Base-by-base conservation (phyloP, 2,888 invertebrate genomes). In the Trichacis sp. region DNA sequence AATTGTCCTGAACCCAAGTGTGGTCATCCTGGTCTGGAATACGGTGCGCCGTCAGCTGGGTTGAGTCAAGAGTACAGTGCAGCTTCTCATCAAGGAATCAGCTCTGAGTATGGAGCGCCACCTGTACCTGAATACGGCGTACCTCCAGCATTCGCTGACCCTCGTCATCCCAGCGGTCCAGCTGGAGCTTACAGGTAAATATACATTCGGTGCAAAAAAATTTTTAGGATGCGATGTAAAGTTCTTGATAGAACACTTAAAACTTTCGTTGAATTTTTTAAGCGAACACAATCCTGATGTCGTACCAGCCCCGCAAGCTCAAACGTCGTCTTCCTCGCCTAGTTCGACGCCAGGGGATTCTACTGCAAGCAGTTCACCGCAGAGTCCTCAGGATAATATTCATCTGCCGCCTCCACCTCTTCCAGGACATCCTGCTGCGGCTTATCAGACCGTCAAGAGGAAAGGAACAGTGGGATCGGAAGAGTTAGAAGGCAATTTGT, bases 1-100 rank as follows among this genome's bases (percentile, higher is more conserved):
- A 95, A 96, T 81, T 96, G 96, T 75, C 96, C 96, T 1, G 95
- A 96, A 80, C 95, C 95, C 1, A 94, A 95, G 85, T 96, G 96
- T 83, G 88, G 87, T 5, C 86, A 86, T 70, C 87, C 90, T 65
- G 88, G 88, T 19, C 69, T 72, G 24, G 82, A 81, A 18, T 83
- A 82, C 45, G 82, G 82, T 0, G 85, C 83, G 29, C 83, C 85
- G 17, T 77, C 78, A 1, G 77, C 78, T 1, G 88, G 89, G 33
- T 78, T 88, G 50, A 80, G 85, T 18, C 88, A 88, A 43, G 91
- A 91, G 74, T 92, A 91, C 71, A 91, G 91, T 57, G 88, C 90
- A 47, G 91, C 92, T 68, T 84, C 81, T 72, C 85, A 72, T 66
- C 85, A 83, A 64, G 83, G 79, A 55, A 87, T 88, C 48, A 87